Percentiles rank a stretch among this genome's conserved stretches.
Evolutionary conservation across 2,888 invertebrate species (phyloP).

Genomic region (Belgica antarctica): DNA sequence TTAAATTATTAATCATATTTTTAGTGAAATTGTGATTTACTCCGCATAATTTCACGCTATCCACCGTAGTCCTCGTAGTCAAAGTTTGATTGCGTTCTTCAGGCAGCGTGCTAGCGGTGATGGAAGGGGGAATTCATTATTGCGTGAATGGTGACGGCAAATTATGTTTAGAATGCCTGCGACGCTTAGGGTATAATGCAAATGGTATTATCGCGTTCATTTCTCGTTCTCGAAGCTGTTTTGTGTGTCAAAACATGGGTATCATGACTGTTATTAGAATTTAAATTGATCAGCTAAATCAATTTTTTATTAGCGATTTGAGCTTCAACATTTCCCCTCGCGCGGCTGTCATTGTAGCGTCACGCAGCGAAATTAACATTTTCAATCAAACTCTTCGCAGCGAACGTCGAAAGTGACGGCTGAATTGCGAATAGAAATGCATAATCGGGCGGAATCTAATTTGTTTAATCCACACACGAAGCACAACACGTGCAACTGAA

Average conservation of each 20-base stretch:
- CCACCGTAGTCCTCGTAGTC: background rate
- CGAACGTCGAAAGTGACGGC: background rate
- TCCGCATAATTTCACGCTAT: constrained; percentile 33
- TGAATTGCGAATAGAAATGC: background rate
- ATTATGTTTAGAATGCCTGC: constrained; percentile 8
- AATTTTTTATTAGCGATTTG: constrained; percentile 9
- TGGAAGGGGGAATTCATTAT: background rate
- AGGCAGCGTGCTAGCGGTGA: background rate
- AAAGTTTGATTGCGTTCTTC: constrained; percentile 19
- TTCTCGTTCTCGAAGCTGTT: background rate
- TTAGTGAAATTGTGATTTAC: constrained; percentile 20
- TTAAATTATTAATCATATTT: constrained; percentile 31
- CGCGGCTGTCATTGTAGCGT: background rate
- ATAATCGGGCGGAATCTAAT: constrained; percentile 7
- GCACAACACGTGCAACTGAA: background rate
- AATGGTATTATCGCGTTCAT: constrained; percentile 27
- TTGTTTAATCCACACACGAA: constrained; percentile 3
- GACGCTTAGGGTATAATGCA: constrained; percentile 15
- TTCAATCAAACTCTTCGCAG: no score
- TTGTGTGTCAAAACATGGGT: constrained; percentile 15
- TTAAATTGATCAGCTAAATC: constrained; percentile 31
- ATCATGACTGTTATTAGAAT: constrained; percentile 34
- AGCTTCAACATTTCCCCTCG: background rate
- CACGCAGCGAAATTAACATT: background rate
- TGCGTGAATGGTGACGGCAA: constrained; percentile 14